Percentiles rank a stretch among this genome's conserved stretches.
Evolutionary conservation across 2,113 vertebrate species (phyloP).

Genomic region (Piprites chloris): DNA sequence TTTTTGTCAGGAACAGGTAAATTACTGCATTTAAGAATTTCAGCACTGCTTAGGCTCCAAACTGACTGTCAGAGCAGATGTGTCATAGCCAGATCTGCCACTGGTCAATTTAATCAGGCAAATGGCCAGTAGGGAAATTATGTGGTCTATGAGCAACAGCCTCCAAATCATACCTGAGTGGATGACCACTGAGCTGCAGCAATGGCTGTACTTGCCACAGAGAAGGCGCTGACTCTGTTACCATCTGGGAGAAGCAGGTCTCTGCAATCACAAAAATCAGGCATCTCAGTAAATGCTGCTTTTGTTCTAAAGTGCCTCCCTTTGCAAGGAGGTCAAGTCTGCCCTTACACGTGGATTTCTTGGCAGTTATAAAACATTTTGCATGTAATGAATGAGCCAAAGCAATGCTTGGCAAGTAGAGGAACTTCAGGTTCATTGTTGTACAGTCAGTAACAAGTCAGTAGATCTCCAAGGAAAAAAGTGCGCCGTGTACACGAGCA

Average conservation of each 20-base stretch:
- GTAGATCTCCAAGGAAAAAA: not conserved
- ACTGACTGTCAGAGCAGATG: not conserved
- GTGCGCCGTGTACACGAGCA: not conserved
- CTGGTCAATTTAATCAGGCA: not conserved
- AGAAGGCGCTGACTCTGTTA: slow-evolving; percentile 95
- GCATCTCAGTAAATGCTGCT: not conserved
- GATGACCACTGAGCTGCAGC: slow-evolving; percentile 99
- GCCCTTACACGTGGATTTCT: not conserved
- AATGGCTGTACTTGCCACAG: slow-evolving; percentile 96
- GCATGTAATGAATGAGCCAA: not conserved
- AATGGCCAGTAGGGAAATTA: not conserved
- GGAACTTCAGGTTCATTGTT: not conserved
- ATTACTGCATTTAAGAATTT: not conserved
- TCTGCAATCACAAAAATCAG: slow-evolving; percentile 72
- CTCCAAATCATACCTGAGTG: slow-evolving; percentile 82
- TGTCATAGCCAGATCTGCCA: not conserved
- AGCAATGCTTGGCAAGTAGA: not conserved
- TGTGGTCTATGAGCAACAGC: not conserved
- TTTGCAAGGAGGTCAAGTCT: not conserved
- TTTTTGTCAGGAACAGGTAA: not conserved
- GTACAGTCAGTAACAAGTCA: not conserved
- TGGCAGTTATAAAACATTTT: not conserved
- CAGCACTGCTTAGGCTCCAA: not conserved
- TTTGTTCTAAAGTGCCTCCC: not conserved
- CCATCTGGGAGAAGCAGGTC: slow-evolving; percentile 93